These are phyloP conservation scores for Tapirus indicus DNA, from an alignment of 2,797 vertebrate genomes.

Conservation along the genomic window DNA sequence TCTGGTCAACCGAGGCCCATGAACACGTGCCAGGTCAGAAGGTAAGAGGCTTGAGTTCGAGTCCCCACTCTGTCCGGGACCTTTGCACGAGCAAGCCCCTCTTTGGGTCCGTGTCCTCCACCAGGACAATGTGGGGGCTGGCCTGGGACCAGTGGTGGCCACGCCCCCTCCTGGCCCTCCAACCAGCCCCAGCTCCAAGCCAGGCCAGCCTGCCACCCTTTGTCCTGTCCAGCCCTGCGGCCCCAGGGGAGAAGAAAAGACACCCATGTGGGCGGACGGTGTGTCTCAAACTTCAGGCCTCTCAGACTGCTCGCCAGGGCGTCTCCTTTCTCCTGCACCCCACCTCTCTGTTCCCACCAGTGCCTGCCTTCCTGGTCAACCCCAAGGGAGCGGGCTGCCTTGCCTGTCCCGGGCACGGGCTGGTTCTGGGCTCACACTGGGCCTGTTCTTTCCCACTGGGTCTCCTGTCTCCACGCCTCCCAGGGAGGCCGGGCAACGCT, in stretches of 20 bases:
- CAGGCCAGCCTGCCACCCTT: background rate
- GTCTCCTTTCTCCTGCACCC: background rate
- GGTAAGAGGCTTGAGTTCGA: accelerated
- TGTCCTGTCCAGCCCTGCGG: accelerated
- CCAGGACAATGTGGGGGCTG: accelerated
- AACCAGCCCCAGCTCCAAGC: background rate
- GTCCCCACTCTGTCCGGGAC: background rate
- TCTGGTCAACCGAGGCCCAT: accelerated
- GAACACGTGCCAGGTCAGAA: background rate
- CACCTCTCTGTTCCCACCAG: accelerated
- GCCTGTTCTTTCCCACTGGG: accelerated
- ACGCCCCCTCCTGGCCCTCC: background rate
- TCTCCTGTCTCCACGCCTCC: background rate
- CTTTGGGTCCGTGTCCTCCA: background rate
- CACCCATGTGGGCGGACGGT: background rate
- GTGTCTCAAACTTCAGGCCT: slow-evolving; percentile 24
- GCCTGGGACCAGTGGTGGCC: background rate
- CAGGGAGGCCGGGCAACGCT: accelerated
- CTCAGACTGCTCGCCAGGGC: background rate
- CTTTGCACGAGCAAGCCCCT: accelerated
- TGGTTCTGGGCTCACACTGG: background rate
- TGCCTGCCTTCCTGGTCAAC: background rate
- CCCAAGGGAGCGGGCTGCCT: background rate
- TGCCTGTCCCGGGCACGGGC: accelerated
- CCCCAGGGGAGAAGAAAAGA: background rate